Percentiles rank a stretch among this genome's conserved stretches.
Evolutionary conservation across 1,140 invertebrate species (phyloP).

Genomic region (Orchesella cincta): DNA sequence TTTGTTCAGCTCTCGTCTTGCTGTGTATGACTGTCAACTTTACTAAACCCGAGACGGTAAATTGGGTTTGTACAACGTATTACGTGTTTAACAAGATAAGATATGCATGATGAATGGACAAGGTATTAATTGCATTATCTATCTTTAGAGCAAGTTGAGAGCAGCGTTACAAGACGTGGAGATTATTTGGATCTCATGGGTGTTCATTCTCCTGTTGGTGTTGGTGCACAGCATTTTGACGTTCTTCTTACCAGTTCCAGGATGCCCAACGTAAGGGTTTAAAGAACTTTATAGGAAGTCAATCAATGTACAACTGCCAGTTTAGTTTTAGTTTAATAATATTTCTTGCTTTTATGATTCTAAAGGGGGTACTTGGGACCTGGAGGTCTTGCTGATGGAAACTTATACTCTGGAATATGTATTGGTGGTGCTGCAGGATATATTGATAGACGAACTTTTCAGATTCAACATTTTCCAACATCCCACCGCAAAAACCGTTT

Average conservation of each 20-base stretch:
- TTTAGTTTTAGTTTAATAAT: too few relatives aligned
- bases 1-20: conserved; percentile 66
- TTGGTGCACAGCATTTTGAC: conserved; percentile 68
- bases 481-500: conserved; percentile 68
- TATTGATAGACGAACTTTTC: conserved; percentile 77
- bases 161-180: conserved; percentile 46
- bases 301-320: too few relatives aligned
- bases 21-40: conserved; percentile 42
- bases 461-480: conserved; percentile 65
- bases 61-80: too few relatives aligned
- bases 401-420: conserved; percentile 1
- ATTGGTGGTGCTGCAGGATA: conserved; percentile 82
- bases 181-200: conserved; percentile 61
- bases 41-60: conserved; percentile 39
- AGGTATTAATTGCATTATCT: conserved; percentile 14
- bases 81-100: background rate
- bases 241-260: conserved; percentile 70
- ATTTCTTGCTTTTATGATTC: background rate
- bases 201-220: conserved; percentile 66
- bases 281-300: too few relatives aligned
- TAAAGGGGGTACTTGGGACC: conserved; percentile 83
- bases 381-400: conserved; percentile 72
- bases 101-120: background rate
- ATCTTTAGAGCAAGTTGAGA: conserved; percentile 44
- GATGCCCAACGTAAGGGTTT: conserved; percentile 70